phyloP scores from a whole-genome alignment of 2,797 vertebrate species.

The Linurgus olivaceus region DNA sequence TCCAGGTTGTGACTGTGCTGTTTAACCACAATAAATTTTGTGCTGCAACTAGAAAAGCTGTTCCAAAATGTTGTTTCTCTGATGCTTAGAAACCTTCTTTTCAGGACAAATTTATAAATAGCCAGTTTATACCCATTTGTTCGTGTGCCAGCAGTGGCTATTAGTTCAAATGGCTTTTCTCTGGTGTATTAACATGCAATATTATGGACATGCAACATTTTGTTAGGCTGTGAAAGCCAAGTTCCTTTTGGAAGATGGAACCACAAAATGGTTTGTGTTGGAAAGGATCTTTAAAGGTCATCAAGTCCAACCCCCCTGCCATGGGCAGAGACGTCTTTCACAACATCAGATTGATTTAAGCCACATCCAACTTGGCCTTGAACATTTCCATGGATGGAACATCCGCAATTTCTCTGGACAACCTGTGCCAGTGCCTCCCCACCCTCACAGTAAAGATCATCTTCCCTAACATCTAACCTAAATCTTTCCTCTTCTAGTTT shows the following conservation, averaged over 20 bases:
- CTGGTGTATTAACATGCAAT: not conserved
- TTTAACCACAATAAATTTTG: not conserved
- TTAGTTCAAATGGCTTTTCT: not conserved
- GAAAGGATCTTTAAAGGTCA: not conserved
- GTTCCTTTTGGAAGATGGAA: not conserved
- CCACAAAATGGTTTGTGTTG: not conserved
- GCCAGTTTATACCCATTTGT: not conserved
- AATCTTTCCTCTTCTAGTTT: not conserved
- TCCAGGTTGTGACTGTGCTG: not conserved
- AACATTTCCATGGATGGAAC: not conserved
- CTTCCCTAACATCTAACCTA: not conserved
- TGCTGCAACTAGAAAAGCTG: not conserved
- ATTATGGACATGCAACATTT: not conserved
- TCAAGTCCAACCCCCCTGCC: rapidly evolving
- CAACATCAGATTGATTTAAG: not conserved
- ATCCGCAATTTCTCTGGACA: not conserved
- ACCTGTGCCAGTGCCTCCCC: not conserved
- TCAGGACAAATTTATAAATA: not conserved
- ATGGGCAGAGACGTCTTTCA: not conserved
- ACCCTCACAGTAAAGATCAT: not conserved
- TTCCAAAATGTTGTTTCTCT: not conserved
- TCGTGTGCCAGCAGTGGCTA: not conserved
- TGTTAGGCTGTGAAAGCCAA: not conserved
- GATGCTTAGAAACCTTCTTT: not conserved
- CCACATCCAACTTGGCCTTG: not conserved